Evolutionary conservation across 2,797 vertebrate genomes (phyloP), one percentile per base, ranked within the genome.

Genomic region (Argentina silus): DNA sequence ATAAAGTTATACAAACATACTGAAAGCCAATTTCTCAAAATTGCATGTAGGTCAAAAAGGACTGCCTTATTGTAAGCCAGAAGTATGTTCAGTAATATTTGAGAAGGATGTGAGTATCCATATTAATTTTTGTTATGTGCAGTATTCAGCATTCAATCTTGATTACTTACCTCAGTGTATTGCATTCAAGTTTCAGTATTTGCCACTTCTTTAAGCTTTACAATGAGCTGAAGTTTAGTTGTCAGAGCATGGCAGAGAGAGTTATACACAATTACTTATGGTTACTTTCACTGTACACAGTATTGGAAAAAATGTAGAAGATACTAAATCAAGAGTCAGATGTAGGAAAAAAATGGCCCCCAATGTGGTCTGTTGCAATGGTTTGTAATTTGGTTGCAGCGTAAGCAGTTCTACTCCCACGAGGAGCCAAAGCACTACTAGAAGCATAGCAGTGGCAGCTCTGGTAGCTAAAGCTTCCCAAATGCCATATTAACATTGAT

Each of bases 401-500:
- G 19, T 10, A 50, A 7, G 45, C 15, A 17, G 27, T 69, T 45
- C 14, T 11, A 3, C 74, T 70, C 72, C 80, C 76, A 70, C 63
- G 72, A 84, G 81, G 75, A 74, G 70, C 21, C 70, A 74, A 81
- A 87, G 84, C 83, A 85, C 80, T 75, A 84, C 72, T 82, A 78
- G 73, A 79, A 78, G 72, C 78, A 70, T 48, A 66, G 75, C 79
- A 79, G 86, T 86, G 81, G 86, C 79, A 77, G 78, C 78, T 74
- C 77, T 80, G 83, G 84, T 80, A 80, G 84, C 80, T 60, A 84
- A 80, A 72, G 78, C 80, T 72, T 83, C 82, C 77, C 71, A 67
- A 72, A 75, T 50, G 73, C 56, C 57, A 82, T 83, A 82, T 80
- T 80, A 80, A 87, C 85, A 81, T 87, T 90, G 83, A 89, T 82